A percentile compares a stretch with the other conserved stretches of the same genome.
Evolutionary conservation across 2,797 vertebrate genomes (phyloP).

Genomic region (Zalophus californianus): DNA sequence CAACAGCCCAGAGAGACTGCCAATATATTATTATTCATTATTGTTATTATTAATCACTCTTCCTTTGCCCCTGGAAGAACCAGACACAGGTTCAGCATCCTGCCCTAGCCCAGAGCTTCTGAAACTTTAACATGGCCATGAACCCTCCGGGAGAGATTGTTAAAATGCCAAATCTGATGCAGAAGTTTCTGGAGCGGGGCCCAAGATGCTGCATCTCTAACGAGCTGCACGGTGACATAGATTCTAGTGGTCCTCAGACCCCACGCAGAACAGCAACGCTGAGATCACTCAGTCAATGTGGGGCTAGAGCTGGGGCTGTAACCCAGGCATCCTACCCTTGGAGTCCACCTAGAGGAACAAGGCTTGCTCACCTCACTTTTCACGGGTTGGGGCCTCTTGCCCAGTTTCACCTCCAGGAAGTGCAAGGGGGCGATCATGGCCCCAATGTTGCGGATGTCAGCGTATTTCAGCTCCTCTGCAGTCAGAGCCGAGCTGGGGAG

Average conservation of each 20-base stretch:
- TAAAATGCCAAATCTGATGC: not conserved
- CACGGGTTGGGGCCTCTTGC: conserved; percentile 93
- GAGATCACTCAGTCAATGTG: accelerated
- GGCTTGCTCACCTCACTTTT: conserved; percentile 94
- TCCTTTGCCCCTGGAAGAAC: not conserved
- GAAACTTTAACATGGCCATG: not conserved
- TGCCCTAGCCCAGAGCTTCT: not conserved
- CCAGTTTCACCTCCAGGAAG: conserved; percentile 94
- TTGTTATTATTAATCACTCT: not conserved
- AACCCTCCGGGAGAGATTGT: not conserved
- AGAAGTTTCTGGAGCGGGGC: not conserved
- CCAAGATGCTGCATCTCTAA: not conserved
- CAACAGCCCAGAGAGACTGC: not conserved
- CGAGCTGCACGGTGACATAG: accelerated
- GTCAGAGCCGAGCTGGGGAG: conserved; percentile 93
- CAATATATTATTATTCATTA: not conserved
- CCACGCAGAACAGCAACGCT: not conserved
- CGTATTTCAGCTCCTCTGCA: conserved; percentile 93
- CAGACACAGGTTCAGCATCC: not conserved
- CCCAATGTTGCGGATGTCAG: conserved; percentile 94
- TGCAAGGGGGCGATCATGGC: conserved; percentile 96
- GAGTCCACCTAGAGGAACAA: not conserved
- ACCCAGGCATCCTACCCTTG: not conserved
- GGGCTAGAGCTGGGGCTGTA: not conserved
- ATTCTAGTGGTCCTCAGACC: not conserved